A percentile compares a stretch with the other conserved stretches of the same genome.
Evolutionary conservation across 2,888 invertebrate species (phyloP).

Genomic region (Metellina segmentata): DNA sequence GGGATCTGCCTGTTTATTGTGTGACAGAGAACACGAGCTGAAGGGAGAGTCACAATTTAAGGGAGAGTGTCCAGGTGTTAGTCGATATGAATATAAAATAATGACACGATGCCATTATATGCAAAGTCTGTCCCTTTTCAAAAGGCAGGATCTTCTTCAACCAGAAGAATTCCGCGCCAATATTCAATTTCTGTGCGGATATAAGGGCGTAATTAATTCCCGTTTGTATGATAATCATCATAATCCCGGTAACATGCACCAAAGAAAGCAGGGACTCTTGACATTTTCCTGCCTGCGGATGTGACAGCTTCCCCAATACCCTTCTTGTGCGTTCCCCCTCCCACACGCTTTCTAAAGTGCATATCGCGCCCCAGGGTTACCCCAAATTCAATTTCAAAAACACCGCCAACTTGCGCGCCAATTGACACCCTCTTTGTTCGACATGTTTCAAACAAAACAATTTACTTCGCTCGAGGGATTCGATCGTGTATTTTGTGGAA

Average conservation of each 20-base stretch:
- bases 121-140: constrained; percentile 64
- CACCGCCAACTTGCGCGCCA: constrained; percentile 47
- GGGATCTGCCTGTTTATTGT: constrained; percentile 1
- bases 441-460: too few relatives aligned
- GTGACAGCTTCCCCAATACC: constrained; percentile 73
- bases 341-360: constrained; percentile 30
- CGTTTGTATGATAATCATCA: constrained; percentile 76
- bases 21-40: constrained; percentile 22
- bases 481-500: too few relatives aligned
- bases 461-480: too few relatives aligned
- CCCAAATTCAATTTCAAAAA: constrained; percentile 20
- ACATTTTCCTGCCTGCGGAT: constrained; percentile 60
- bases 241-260: constrained; percentile 72
- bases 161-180: constrained; percentile 60
- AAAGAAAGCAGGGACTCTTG: constrained; percentile 70
- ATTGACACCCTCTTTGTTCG: too few relatives aligned
- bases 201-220: constrained; percentile 73
- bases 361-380: constrained; percentile 23
- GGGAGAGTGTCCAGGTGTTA: constrained; percentile 59
- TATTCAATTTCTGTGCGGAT: constrained; percentile 68
- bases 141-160: constrained; percentile 34
- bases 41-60: not conserved
- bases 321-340: constrained; percentile 17
- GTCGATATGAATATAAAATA: constrained; percentile 76
- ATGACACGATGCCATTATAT: constrained; percentile 74